phyloP scores from a whole-genome alignment of 2,797 vertebrate species.

The Chelmon rostratus region DNA sequence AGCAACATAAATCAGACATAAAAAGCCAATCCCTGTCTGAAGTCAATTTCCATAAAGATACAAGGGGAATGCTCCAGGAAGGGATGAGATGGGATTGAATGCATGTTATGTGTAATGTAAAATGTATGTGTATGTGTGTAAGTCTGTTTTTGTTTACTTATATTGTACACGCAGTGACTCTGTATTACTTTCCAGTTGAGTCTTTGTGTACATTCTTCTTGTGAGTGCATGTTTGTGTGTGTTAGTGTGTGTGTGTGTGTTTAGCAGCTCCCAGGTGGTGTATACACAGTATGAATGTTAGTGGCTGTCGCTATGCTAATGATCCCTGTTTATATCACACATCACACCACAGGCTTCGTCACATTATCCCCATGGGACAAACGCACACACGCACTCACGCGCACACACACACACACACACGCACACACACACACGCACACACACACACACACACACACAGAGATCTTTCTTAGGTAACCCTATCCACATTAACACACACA shows the following conservation, averaged over 20 bases:
- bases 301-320: slow-evolving; percentile 75
- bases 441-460: background rate
- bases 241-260: slow-evolving; percentile 40
- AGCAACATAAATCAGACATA: slow-evolving; percentile 75
- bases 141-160: slow-evolving; percentile 51
- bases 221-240: slow-evolving; percentile 19
- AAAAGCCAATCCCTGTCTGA: slow-evolving; percentile 77
- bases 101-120: slow-evolving; percentile 60
- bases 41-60: slow-evolving; percentile 85
- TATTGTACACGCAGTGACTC: slow-evolving; percentile 32
- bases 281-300: slow-evolving; percentile 62
- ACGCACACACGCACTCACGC: background rate
- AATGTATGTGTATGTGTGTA: slow-evolving; percentile 46
- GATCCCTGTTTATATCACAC: slow-evolving; percentile 78
- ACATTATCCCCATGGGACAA: slow-evolving; percentile 60
- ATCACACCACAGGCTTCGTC: slow-evolving; percentile 69
- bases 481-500: background rate
- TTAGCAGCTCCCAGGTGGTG: slow-evolving; percentile 66
- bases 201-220: slow-evolving; percentile 14
- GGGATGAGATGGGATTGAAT: slow-evolving; percentile 64
- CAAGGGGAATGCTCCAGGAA: slow-evolving; percentile 58
- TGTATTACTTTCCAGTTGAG: slow-evolving; percentile 43
- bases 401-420: slow-evolving; percentile 11
- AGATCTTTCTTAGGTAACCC: slow-evolving; percentile 34
- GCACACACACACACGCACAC: slow-evolving; percentile 21